Conservation (phyloP, 2,888 invertebrate genomes). For the Heteromyza rotundicornis region DNA sequence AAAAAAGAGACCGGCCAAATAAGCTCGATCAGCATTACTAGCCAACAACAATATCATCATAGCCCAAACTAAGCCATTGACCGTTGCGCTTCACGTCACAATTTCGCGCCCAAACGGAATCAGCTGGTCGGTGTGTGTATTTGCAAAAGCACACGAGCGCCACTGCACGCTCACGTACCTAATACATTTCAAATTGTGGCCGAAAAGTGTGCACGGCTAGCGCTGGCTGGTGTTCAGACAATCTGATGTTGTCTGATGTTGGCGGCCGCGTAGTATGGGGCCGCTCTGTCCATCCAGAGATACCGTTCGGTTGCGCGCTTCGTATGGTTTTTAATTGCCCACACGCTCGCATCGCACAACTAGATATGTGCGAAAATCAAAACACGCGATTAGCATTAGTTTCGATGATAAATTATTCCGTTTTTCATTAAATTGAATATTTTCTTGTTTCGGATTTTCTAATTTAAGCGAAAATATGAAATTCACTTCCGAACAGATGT, state of each 20-base stretch:
- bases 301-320: not conserved
- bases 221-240: too few relatives aligned
- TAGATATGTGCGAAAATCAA: not conserved
- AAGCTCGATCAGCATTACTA: not conserved
- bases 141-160: too few relatives aligned
- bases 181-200: too few relatives aligned
- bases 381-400: conserved; percentile 3
- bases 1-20: not conserved
- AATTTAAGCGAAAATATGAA: not conserved
- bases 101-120: conserved; percentile 21
- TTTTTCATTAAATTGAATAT: too few relatives aligned
- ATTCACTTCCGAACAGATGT: conserved; percentile 32
- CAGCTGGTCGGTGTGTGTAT: conserved; percentile 2
- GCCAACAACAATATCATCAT: not conserved
- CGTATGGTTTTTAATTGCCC: not conserved
- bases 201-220: too few relatives aligned
- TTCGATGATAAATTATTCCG: not conserved
- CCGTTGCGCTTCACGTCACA: conserved; percentile 48
- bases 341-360: not conserved
- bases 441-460: not conserved
- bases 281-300: too few relatives aligned
- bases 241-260: too few relatives aligned
- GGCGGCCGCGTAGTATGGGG: too few relatives aligned
- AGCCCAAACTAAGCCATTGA: conserved; percentile 43
- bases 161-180: too few relatives aligned